These are phyloP conservation scores for Pollenia griseotomentosa DNA, from an alignment of 2,888 invertebrate genomes.

Conservation along the genomic window DNA sequence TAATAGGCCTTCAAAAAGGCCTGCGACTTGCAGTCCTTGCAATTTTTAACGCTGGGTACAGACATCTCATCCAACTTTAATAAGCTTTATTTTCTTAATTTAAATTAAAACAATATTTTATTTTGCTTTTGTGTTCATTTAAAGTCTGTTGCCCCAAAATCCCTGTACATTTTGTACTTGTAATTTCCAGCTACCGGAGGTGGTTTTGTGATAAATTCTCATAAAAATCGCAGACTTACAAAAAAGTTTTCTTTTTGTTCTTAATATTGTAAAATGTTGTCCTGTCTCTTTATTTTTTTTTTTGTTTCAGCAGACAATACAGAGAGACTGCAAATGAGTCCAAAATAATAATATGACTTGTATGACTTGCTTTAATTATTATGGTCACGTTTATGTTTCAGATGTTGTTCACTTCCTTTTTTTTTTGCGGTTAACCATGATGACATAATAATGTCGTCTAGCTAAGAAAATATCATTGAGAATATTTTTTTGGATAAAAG, in stretches of 20 bases:
- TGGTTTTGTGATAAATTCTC: not conserved
- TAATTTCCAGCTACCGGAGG: too few relatives aligned
- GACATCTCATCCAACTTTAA: too few relatives aligned
- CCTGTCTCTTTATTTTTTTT: not conserved
- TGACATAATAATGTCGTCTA: slow-evolving; percentile 31
- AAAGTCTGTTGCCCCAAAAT: too few relatives aligned
- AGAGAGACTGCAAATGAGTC: slow-evolving; percentile 21
- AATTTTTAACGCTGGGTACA: too few relatives aligned
- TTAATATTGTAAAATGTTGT: too few relatives aligned
- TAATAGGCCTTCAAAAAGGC: too few relatives aligned
- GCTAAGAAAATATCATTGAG: slow-evolving; percentile 42
- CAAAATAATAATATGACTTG: slow-evolving; percentile 39
- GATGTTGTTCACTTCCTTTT: slow-evolving; percentile 30
- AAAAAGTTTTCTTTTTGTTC: not conserved
- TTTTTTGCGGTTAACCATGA: slow-evolving; percentile 38
- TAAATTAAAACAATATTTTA: too few relatives aligned
- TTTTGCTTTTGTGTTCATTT: too few relatives aligned
- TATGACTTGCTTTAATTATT: slow-evolving; percentile 55
- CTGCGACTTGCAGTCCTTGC: too few relatives aligned
- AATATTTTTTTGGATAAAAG: slow-evolving; percentile 59
- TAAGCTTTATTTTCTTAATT: too few relatives aligned
- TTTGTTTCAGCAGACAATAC: not conserved
- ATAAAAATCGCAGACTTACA: not conserved
- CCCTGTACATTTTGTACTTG: too few relatives aligned
- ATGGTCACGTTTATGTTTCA: slow-evolving; percentile 65